These are phyloP conservation scores for Lissonota sp. DNA, from an alignment of 2,888 invertebrate genomes.

Conservation along the genomic window DNA sequence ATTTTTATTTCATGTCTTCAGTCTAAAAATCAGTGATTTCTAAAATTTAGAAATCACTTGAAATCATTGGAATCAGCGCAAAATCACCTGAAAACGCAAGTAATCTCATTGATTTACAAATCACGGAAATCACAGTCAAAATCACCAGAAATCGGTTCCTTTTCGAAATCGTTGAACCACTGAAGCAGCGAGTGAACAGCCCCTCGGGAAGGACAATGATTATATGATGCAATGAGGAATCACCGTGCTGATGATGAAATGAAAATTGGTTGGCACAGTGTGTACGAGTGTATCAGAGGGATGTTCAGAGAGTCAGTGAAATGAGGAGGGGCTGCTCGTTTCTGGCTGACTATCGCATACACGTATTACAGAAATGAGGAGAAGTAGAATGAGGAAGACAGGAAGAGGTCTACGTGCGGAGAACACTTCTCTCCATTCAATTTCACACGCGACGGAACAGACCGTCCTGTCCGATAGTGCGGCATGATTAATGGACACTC, in stretches of 20 bases:
- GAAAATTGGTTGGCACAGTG: slow-evolving; percentile 67
- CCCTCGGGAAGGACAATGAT: slow-evolving; percentile 41
- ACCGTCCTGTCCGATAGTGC: slow-evolving; percentile 74
- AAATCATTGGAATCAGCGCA: too few relatives aligned
- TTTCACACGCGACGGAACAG: slow-evolving; percentile 78
- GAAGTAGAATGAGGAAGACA: slow-evolving; percentile 44
- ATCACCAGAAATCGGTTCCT: too few relatives aligned
- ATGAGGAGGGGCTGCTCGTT: slow-evolving; percentile 63
- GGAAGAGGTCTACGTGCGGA: slow-evolving; percentile 64
- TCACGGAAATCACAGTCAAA: too few relatives aligned
- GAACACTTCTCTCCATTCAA: slow-evolving; percentile 76
- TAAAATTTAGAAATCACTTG: too few relatives aligned
- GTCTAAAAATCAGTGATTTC: too few relatives aligned
- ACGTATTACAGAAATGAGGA: not conserved
- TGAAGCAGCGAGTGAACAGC: too few relatives aligned
- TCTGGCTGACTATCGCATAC: slow-evolving; percentile 48
- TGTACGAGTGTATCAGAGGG: not conserved
- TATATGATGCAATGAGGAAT: slow-evolving; percentile 36
- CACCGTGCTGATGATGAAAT: slow-evolving; percentile 71
- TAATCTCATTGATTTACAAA: too few relatives aligned
- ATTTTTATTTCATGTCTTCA: too few relatives aligned
- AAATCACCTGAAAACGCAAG: too few relatives aligned
- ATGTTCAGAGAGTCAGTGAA: slow-evolving; percentile 48
- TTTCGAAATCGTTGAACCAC: too few relatives aligned
- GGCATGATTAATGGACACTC: slow-evolving; percentile 78